Conservation (phyloP, 2,113 vertebrate species). For the Struthio camelus region DNA sequence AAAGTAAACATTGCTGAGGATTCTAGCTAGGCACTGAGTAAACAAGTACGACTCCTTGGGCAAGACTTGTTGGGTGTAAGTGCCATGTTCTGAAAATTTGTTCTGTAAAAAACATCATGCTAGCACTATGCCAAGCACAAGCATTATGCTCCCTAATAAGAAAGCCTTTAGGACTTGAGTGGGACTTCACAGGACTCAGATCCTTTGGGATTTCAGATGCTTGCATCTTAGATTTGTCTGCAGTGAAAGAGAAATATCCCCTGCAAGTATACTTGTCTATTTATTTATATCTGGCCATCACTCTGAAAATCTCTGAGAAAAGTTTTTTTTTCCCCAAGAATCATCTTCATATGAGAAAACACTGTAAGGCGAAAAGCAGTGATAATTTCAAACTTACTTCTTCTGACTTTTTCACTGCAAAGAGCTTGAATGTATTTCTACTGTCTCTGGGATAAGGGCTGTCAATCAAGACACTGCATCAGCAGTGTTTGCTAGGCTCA, state of each 20-base stretch:
- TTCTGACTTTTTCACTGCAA: not conserved
- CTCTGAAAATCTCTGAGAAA: constrained; percentile 6
- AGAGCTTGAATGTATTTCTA: not conserved
- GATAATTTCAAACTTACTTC: constrained; percentile 44
- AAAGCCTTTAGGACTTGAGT: not conserved
- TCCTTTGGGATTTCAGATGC: not conserved
- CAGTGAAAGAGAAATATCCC: not conserved
- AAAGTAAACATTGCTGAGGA: not conserved
- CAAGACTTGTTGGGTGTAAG: not conserved
- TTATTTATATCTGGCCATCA: not conserved
- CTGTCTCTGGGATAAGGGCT: constrained; percentile 3
- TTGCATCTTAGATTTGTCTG: not conserved
- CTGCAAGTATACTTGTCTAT: not conserved
- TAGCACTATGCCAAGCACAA: not conserved
- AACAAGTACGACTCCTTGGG: not conserved
- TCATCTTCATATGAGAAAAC: not conserved
- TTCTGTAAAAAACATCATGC: not conserved
- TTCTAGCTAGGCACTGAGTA: not conserved
- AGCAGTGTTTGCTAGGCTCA: not conserved
- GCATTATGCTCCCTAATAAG: not conserved
- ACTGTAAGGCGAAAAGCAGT: constrained; percentile 16
- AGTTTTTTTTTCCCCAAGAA: not conserved
- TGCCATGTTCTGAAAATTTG: not conserved
- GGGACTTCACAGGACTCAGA: not conserved
- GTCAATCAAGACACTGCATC: not conserved